phyloP scores from a whole-genome alignment of 2,888 invertebrate genomes.

The Drosophila anceps region DNA sequence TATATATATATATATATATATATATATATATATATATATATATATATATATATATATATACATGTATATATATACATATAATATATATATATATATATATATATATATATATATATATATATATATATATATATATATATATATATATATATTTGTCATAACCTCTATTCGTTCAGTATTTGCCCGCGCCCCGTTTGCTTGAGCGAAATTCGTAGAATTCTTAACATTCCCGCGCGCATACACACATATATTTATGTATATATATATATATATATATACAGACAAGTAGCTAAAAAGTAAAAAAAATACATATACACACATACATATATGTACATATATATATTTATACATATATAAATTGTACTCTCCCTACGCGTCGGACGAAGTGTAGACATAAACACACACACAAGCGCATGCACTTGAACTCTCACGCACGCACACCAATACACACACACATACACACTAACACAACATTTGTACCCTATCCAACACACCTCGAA shows the following conservation, averaged over 20 bases:
- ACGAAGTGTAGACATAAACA: constrained; percentile 58
- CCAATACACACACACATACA: constrained; percentile 37
- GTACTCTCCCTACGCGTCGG: constrained; percentile 48
- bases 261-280: constrained; percentile 21
- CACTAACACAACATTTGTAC: constrained; percentile 32
- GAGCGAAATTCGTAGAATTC: constrained; percentile 81
- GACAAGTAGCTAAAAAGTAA: constrained; percentile 32
- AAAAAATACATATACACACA: constrained; percentile 31
- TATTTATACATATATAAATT: constrained; percentile 19
- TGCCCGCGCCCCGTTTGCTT: constrained; percentile 51
- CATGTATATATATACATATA: constrained; percentile 18
- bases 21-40: constrained; percentile 20
- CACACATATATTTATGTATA: constrained; percentile 31
- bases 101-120: constrained; percentile 18
- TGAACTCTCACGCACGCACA: constrained; percentile 67
- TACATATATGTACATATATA: constrained; percentile 18
- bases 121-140: constrained; percentile 24
- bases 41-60: constrained; percentile 21
- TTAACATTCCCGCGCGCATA: constrained; percentile 80
- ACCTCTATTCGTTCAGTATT: constrained; percentile 37
- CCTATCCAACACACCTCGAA: constrained; percentile 66
- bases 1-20: constrained; percentile 29
- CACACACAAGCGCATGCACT: constrained; percentile 61
- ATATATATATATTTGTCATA: constrained; percentile 35
- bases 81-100: constrained; percentile 24